Evolutionary conservation across 2,888 invertebrate genomes (phyloP).

Genomic region (Apamea anceps): DNA sequence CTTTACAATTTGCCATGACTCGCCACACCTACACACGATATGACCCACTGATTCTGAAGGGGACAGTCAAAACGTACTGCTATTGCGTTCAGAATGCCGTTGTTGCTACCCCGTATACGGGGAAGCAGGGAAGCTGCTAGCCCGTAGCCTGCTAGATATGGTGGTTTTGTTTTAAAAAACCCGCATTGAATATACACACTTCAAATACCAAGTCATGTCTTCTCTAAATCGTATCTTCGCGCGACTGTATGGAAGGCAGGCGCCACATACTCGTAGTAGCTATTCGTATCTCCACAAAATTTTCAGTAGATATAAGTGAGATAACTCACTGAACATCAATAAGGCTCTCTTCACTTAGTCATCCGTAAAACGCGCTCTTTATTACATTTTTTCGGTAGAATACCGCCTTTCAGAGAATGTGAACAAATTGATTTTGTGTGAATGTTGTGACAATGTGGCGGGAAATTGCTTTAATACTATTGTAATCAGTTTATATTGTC

Average conservation of each 20-base stretch:
- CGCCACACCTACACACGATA: too few species aligned
- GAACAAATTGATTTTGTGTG: constrained; percentile 21
- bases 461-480: neutral
- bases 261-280: neutral
- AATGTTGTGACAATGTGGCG: neutral
- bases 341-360: constrained; percentile 12
- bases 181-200: neutral
- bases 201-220: neutral
- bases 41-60: too few species aligned
- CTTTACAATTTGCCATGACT: too few species aligned
- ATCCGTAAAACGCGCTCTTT: constrained; percentile 20
- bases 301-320: constrained; percentile 4
- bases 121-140: too few species aligned
- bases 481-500: neutral
- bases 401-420: constrained; percentile 13
- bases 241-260: neutral
- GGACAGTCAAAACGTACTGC: too few species aligned
- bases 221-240: neutral
- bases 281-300: neutral
- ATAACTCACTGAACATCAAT: constrained; percentile 23
- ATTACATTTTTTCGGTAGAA: constrained; percentile 36
- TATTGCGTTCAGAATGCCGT: too few species aligned
- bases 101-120: too few species aligned
- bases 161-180: neutral
- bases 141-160: too few species aligned